Conservation (phyloP, 2,797 vertebrate genomes). For the Emys orbicularis region DNA sequence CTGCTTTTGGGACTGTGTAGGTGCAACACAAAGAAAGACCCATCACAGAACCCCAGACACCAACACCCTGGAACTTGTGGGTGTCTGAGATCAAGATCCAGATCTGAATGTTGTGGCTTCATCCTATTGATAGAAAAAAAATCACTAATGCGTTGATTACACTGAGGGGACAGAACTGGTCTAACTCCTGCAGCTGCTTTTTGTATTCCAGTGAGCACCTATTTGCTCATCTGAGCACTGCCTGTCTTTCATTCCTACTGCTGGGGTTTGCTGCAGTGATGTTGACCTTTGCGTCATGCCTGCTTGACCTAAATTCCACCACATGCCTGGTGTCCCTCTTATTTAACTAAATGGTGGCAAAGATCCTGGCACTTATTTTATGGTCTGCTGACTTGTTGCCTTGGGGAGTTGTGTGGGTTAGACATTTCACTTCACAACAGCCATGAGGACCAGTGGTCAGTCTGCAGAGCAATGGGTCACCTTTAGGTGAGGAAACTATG, state of each 20-base stretch:
- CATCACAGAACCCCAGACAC: background rate
- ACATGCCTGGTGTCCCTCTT: background rate
- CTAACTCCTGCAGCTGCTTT: background rate
- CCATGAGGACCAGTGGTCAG: background rate
- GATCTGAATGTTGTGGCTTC: background rate
- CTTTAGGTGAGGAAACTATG: background rate
- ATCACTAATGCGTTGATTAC: background rate
- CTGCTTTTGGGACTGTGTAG: background rate
- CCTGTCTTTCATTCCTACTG: background rate
- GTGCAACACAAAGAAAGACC: background rate
- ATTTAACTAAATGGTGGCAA: slow-evolving; percentile 47
- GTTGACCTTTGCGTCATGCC: background rate
- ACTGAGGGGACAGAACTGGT: background rate
- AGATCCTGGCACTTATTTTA: slow-evolving; percentile 46
- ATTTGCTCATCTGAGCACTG: background rate
- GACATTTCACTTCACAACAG: slow-evolving; percentile 29
- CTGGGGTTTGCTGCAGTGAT: accelerated
- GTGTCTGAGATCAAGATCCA: background rate
- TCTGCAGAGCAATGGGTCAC: background rate
- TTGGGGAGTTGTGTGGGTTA: slow-evolving; percentile 36
- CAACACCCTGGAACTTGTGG: background rate
- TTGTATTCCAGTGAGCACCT: background rate
- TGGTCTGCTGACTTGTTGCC: background rate
- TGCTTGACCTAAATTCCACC: slow-evolving; percentile 52
- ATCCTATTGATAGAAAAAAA: background rate